Conservation (phyloP, 2,888 invertebrate genomes). For the Drosophila neonasuta region DNA sequence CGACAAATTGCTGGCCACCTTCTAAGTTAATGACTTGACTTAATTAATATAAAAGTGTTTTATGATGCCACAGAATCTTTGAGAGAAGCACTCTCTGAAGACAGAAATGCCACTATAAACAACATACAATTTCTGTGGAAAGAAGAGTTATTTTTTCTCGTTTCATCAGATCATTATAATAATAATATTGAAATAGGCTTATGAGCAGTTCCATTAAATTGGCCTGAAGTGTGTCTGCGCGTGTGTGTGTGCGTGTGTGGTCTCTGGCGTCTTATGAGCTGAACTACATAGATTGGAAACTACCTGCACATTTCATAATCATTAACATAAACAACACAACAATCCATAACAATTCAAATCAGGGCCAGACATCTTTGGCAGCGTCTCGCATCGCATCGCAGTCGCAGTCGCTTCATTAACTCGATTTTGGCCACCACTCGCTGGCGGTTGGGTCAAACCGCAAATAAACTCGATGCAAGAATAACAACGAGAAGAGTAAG, state of each 20-base stretch:
- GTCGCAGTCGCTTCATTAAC: constrained; percentile 64
- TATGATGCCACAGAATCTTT: not conserved
- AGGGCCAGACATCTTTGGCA: constrained; percentile 60
- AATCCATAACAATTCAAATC: constrained; percentile 60
- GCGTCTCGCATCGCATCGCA: not conserved
- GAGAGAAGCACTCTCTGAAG: not conserved
- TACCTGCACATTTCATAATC: constrained; percentile 66
- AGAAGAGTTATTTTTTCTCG: not conserved
- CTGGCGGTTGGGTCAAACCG: constrained; percentile 60
- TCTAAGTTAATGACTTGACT: too few relatives aligned
- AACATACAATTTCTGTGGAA: not conserved
- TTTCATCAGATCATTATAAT: constrained; percentile 7
- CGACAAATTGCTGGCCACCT: too few relatives aligned
- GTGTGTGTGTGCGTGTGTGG: constrained; percentile 34
- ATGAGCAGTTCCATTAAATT: constrained; percentile 9
- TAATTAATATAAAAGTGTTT: not conserved
- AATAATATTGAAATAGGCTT: constrained; percentile 6
- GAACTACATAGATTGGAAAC: constrained; percentile 44
- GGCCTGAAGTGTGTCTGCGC: constrained; percentile 2
- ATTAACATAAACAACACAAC: constrained; percentile 72
- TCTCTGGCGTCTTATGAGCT: constrained; percentile 35
- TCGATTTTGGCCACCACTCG: constrained; percentile 31
- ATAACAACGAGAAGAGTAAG: constrained; percentile 21
- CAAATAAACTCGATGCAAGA: constrained; percentile 50
- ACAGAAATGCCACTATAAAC: not conserved